These are phyloP conservation scores for Epizoanthus fatuus DNA, from an alignment of 92 coral and sea anemone genomes.

Conservation along the genomic window DNA sequence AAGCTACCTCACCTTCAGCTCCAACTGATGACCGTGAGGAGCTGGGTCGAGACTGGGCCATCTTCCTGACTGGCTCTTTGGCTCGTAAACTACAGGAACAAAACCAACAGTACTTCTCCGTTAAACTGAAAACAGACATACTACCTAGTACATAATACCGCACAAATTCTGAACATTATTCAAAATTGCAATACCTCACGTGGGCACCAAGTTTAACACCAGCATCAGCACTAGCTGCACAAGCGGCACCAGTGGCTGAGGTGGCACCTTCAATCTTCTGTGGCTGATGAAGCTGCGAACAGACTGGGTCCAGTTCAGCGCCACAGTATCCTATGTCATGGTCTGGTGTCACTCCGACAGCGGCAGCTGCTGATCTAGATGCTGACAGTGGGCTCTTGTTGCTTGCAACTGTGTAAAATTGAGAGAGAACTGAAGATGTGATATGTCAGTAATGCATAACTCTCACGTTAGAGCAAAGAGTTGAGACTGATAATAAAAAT, in stretches of 20 bases:
- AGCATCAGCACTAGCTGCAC: constrained; percentile 16
- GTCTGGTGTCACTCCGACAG: constrained; percentile 71
- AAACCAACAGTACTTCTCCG: neutral
- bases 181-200: constrained; percentile 19
- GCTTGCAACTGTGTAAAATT: neutral
- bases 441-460: neutral
- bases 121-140: neutral
- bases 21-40: constrained; percentile 71
- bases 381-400: constrained; percentile 38
- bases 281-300: constrained; percentile 76
- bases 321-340: constrained; percentile 78
- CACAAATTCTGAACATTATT: too few species aligned
- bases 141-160: too few species aligned
- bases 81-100: constrained; percentile 53
- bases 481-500: too few species aligned
- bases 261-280: constrained; percentile 74
- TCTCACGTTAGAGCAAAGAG: too few species aligned
- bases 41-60: constrained; percentile 60
- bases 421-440: neutral
- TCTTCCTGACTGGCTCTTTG: constrained; percentile 79
- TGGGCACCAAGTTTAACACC: constrained; percentile 1
- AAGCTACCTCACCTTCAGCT: constrained; percentile 69
- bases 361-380: constrained; percentile 45
- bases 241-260: constrained; percentile 27
- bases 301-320: constrained; percentile 77